Base-by-base conservation (phyloP, 2,888 invertebrate species). In the Papilio demoleus region DNA sequence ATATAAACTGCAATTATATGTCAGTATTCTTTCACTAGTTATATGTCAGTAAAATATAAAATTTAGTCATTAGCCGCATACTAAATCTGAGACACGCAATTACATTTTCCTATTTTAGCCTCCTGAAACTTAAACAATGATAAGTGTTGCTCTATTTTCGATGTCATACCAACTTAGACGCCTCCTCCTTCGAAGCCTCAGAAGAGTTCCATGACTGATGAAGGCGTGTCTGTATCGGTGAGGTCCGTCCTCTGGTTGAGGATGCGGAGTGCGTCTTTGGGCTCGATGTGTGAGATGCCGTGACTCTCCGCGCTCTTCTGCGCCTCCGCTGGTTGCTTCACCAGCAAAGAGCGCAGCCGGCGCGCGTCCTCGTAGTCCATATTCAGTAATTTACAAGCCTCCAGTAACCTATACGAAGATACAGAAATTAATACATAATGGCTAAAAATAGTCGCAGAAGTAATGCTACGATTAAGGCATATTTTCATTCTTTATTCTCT, bases 301-400 rank as follows among this genome's bases (percentile, higher is more conserved):
- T 74, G 72, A 34, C 61, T 71, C 0, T 47, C 24, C 0, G 88
- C 78, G 0, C n/a, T 71, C 0, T 81, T 79, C 0, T 62, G 72
- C 0, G 70, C 75, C 0, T 70, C 66, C 0, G 75, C 56, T 0
- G 82, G 75, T 2, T 79, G 80, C n/a, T 86, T 88, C 0, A 74
- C 38, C 0, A 98, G 81, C 0, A 95, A 93, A 70, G 96, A 94
- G 42, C 95, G 93, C 17, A 98, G 88, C 3, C 97, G 91, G 59
- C 97, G 91, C 0, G 97, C 97, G 42, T 97, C 96, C 0, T 97
- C 97, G 76, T 95, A 94, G 56, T 96, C 94, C 76, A 97, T 87
- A 76, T 95, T 97, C 45, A 98, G 87, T 47, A 98, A 88, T 73
- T 93, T 94, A 81, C 96, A 96, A 0, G 96, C 94, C 82, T 97